Conservation (phyloP, 2,888 invertebrate genomes). For the Chloromyia formosa region DNA sequence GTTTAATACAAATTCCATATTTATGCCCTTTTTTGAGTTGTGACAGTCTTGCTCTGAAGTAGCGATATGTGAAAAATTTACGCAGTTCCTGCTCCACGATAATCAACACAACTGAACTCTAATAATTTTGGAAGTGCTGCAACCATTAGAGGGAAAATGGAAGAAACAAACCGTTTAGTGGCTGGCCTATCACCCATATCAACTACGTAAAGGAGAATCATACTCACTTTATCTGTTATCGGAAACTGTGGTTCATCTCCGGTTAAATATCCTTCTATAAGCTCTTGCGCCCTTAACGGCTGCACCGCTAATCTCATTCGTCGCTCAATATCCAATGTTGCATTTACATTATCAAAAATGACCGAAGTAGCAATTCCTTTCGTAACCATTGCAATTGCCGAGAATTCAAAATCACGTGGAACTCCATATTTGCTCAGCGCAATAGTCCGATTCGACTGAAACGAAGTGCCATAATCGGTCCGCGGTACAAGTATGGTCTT, state of each 20-base stretch:
- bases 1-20: no score
- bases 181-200: no score
- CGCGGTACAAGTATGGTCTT: conserved; percentile 59
- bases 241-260: conserved; percentile 55
- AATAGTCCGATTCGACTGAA: conserved; percentile 57
- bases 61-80: no score
- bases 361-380: conserved; percentile 59
- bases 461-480: conserved; percentile 60
- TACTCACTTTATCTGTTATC: conserved; percentile 26
- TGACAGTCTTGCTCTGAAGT: no score
- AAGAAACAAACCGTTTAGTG: no score
- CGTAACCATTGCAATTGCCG: conserved; percentile 58
- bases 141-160: no score
- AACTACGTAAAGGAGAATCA: neutral
- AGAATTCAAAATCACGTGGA: conserved; percentile 53
- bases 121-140: no score
- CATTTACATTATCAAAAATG: conserved; percentile 57
- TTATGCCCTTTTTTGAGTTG: no score
- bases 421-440: conserved; percentile 54
- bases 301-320: conserved; percentile 54
- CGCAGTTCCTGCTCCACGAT: no score
- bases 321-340: conserved; percentile 55
- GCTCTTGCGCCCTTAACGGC: conserved; percentile 56
- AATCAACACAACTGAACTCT: no score
- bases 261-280: conserved; percentile 56